phyloP scores from a whole-genome alignment of 2,797 vertebrate species.

The Lutjanus argentimaculatus region DNA sequence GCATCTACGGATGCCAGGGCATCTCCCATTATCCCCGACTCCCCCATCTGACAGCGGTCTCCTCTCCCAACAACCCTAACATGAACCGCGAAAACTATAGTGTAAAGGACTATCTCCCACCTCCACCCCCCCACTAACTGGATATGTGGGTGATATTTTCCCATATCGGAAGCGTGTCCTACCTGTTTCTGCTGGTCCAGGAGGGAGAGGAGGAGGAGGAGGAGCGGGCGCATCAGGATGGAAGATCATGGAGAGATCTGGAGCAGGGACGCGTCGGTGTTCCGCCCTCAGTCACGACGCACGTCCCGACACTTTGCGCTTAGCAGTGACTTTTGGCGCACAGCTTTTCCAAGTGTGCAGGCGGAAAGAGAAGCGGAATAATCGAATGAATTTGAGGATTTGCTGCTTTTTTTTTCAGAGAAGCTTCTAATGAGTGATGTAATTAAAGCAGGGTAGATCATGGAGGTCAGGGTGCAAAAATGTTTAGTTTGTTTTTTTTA shows the following conservation, averaged over 20 bases:
- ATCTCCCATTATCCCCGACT: constrained; percentile 40
- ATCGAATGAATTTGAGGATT: neutral
- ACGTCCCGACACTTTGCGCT: constrained; percentile 25
- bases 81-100: neutral
- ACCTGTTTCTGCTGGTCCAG: constrained; percentile 69
- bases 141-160: constrained; percentile 14
- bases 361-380: neutral
- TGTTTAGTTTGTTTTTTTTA: too few relatives aligned
- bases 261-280: constrained; percentile 22
- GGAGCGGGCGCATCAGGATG: constrained; percentile 57
- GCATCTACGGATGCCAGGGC: constrained; percentile 61
- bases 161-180: constrained; percentile 54
- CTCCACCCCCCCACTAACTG: constrained; percentile 1
- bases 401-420: neutral
- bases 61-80: constrained; percentile 29
- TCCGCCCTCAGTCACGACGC: constrained; percentile 57
- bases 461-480: neutral
- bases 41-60: constrained; percentile 31
- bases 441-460: neutral
- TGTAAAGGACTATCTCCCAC: neutral
- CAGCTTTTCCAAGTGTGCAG: neutral
- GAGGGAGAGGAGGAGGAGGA: constrained; percentile 50
- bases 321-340: constrained; percentile 26
- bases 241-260: constrained; percentile 38
- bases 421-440: neutral